These are phyloP conservation scores for Pocillopora meandrina DNA, from an alignment of 92 coral and sea anemone species.

Conservation along the genomic window DNA sequence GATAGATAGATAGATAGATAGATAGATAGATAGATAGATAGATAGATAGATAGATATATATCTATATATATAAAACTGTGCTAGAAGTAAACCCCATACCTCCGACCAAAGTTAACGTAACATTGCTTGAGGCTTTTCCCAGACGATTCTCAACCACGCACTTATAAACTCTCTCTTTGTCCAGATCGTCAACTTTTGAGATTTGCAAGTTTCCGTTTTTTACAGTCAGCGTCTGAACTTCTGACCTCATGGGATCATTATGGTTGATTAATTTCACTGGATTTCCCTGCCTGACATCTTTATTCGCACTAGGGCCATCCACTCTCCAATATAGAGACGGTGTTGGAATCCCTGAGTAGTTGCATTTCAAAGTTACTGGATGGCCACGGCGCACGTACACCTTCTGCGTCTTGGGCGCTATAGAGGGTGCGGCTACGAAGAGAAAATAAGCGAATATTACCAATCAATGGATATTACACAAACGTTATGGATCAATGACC, in stretches of 20 bases:
- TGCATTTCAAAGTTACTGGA: conserved; percentile 36
- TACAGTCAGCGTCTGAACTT: neutral
- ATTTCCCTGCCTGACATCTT: neutral
- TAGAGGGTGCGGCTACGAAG: neutral
- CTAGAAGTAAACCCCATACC: neutral
- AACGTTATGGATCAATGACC: too few relatives aligned
- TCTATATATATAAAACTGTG: neutral
- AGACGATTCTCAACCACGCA: neutral
- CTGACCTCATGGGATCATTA: neutral
- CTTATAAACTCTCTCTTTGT: neutral
- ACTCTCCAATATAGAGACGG: conserved; percentile 48
- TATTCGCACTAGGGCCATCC: neutral
- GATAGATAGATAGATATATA: too few relatives aligned
- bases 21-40: too few relatives aligned
- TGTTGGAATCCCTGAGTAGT: conserved; percentile 34
- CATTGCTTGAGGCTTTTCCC: neutral
- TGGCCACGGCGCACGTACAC: neutral
- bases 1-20: too few relatives aligned
- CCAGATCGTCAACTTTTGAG: neutral
- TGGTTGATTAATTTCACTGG: neutral
- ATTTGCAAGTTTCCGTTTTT: conserved; percentile 41
- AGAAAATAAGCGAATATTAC: neutral
- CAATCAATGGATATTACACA: too few relatives aligned
- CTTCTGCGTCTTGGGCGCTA: neutral
- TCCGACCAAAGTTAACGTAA: neutral